These are phyloP conservation scores for Sebastes kiyomatsui DNA, from an alignment of 2,797 vertebrate genomes.

Conservation along the genomic window DNA sequence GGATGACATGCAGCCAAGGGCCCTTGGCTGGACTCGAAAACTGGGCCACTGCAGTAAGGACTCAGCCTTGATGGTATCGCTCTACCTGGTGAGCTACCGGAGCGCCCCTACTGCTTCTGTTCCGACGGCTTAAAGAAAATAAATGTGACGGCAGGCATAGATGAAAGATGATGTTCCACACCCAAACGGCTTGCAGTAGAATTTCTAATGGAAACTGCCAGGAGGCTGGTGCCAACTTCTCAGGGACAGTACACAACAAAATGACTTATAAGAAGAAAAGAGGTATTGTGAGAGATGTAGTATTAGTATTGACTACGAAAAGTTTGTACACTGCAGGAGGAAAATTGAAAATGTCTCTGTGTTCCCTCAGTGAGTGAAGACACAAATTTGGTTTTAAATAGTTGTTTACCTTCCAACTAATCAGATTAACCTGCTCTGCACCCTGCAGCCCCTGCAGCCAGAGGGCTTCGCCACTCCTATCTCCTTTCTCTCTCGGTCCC, in stretches of 20 bases:
- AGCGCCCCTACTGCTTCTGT: background rate
- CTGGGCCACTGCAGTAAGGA: background rate
- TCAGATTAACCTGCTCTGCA: conserved; percentile 8
- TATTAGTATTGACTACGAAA: background rate
- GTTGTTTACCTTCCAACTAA: background rate
- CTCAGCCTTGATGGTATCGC: background rate
- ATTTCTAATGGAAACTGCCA: background rate
- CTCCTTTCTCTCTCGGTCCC: background rate
- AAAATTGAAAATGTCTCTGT: background rate
- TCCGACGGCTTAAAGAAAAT: background rate
- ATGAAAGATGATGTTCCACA: background rate
- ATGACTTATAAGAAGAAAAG: background rate
- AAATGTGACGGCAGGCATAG: background rate
- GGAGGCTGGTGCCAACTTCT: background rate
- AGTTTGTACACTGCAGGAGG: background rate
- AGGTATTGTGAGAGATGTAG: background rate
- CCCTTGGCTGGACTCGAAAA: background rate
- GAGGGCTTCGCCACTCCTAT: conserved; percentile 35
- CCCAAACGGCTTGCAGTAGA: background rate
- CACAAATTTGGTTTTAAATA: background rate
- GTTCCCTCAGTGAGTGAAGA: background rate
- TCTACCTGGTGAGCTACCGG: background rate
- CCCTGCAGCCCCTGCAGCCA: background rate
- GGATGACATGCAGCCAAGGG: no score
- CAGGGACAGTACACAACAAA: background rate